Evolutionary conservation across 2,888 invertebrate species (phyloP).

Genomic region (Tricholauxania praeusta): DNA sequence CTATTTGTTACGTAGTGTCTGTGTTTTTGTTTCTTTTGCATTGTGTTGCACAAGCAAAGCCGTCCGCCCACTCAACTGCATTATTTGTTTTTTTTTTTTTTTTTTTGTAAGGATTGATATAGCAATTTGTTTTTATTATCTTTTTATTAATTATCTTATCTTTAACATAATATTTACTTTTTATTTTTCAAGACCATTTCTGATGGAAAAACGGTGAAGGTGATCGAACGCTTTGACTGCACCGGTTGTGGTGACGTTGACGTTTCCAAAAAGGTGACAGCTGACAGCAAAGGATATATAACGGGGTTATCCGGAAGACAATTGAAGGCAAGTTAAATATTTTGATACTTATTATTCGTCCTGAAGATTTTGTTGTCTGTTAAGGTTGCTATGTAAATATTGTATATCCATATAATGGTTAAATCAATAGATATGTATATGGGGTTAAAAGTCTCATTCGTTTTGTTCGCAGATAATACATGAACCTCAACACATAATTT

Average conservation of each 20-base stretch:
- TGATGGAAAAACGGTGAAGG: conserved; percentile 86
- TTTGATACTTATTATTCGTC: no score
- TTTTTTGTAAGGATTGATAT: no score
- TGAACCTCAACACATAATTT: no score
- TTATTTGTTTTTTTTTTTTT: neutral
- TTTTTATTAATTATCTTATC: neutral
- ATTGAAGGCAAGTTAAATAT: conserved; percentile 76
- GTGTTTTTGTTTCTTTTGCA: neutral
- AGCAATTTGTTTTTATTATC: neutral
- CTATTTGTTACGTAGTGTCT: neutral
- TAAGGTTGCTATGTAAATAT: no score
- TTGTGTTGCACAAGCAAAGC: neutral
- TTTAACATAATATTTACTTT: neutral
- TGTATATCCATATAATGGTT: no score
- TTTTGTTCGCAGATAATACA: neutral
- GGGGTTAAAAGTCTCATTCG: neutral
- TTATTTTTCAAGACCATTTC: conserved; percentile 77
- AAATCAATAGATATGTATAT: no score
- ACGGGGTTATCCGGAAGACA: conserved; percentile 89
- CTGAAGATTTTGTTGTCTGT: no score
- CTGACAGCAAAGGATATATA: conserved; percentile 78
- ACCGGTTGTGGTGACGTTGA: conserved; percentile 98
- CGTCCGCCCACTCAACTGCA: neutral
- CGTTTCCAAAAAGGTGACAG: conserved; percentile 81
- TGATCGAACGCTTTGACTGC: conserved; percentile 95